These are phyloP conservation scores for Neostethus bicornis DNA, from an alignment of 2,797 vertebrate genomes.

Conservation along the genomic window DNA sequence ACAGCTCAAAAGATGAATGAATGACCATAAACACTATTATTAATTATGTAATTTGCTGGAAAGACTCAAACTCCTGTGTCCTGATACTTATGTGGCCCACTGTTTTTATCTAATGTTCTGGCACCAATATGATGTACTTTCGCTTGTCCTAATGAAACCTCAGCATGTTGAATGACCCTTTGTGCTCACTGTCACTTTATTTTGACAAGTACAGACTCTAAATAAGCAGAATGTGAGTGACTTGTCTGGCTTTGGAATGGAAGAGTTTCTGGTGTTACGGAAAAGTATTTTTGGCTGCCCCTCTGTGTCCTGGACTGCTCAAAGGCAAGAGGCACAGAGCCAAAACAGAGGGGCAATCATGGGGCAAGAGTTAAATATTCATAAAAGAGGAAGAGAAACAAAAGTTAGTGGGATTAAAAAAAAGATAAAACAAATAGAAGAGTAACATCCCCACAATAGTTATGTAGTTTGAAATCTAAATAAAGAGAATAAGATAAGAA, in stretches of 20 bases:
- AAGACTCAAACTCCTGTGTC: not conserved
- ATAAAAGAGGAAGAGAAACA: constrained; percentile 44
- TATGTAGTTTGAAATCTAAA: constrained; percentile 9
- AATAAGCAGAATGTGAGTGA: constrained; percentile 28
- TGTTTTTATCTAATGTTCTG: not conserved
- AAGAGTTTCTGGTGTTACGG: constrained; percentile 30
- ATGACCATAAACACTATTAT: not conserved
- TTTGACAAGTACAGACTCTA: constrained; percentile 35
- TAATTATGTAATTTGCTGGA: not conserved
- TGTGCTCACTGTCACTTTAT: constrained; percentile 17
- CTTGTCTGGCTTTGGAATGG: constrained; percentile 22
- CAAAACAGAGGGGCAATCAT: constrained; percentile 40
- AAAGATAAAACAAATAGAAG: constrained; percentile 26
- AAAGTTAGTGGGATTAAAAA: constrained; percentile 24
- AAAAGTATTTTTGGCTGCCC: constrained; percentile 48
- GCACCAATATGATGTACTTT: not conserved
- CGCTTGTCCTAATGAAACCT: constrained; percentile 23
- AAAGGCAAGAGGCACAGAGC: constrained; percentile 48
- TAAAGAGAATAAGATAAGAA: constrained; percentile 16
- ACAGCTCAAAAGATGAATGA: no score
- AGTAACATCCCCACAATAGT: constrained; percentile 6
- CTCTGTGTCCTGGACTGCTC: constrained; percentile 39
- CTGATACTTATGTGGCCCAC: not conserved
- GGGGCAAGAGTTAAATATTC: constrained; percentile 70
- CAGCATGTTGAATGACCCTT: constrained; percentile 17